Evolutionary conservation across 2,797 vertebrate species (phyloP).

Genomic region (Phrynocephalus forsythii): DNA sequence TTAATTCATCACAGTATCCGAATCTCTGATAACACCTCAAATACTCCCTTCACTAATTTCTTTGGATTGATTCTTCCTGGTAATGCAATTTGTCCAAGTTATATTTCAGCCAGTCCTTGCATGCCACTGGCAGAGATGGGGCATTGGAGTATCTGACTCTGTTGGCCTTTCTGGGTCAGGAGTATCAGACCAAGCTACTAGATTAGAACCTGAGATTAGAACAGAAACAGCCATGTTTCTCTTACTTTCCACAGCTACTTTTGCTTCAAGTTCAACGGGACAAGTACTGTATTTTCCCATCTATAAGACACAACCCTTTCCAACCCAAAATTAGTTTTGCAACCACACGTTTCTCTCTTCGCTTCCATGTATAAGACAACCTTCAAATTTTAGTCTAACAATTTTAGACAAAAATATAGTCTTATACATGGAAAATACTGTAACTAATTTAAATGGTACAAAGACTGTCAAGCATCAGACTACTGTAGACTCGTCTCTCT

Average conservation of each 20-base stretch:
- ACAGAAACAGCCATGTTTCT: background rate
- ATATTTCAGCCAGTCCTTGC: no score
- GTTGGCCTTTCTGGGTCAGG: background rate
- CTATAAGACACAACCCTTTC: no score
- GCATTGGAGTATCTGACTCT: background rate
- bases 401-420: no score
- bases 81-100: no score
- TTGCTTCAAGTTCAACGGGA: background rate
- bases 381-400: no score
- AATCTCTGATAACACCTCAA: background rate
- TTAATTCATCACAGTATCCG: background rate
- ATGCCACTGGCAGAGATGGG: background rate
- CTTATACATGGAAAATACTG: no score
- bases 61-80: background rate
- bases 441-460: background rate
- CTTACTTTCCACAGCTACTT: background rate
- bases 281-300: no score
- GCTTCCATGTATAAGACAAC: no score
- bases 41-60: background rate
- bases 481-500: background rate
- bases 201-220: background rate
- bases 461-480: background rate
- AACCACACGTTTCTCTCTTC: no score
- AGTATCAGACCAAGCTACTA: background rate
- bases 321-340: no score